phyloP scores from a whole-genome alignment of 1,140 invertebrate species.

The Lasioglossum albipes region DNA sequence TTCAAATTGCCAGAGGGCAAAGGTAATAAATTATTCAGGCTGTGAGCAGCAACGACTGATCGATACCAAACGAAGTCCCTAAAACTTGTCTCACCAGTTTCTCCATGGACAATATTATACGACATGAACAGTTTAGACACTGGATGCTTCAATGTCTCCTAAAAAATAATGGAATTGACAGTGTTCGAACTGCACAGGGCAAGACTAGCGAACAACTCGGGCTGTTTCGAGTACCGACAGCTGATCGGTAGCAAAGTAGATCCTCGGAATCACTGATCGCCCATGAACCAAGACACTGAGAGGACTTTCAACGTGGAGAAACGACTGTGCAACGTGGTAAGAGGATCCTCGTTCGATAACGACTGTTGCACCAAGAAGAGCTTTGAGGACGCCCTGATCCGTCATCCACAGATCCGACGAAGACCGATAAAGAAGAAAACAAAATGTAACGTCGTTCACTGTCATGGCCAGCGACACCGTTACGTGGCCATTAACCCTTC shows the following conservation, averaged over 20 bases:
- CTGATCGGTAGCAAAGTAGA: background rate
- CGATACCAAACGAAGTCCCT: background rate
- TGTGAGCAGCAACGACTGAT: too few species aligned
- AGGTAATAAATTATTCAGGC: too few species aligned
- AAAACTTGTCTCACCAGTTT: background rate
- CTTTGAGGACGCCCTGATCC: background rate
- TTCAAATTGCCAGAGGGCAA: background rate
- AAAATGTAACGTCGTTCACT: slow-evolving; percentile 51
- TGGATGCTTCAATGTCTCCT: background rate
- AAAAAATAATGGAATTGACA: background rate
- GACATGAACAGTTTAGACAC: too few species aligned
- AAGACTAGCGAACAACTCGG: too few species aligned
- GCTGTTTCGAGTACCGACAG: too few species aligned
- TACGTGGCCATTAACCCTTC: slow-evolving; percentile 17
- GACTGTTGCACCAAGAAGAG: too few species aligned
- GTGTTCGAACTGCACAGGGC: background rate
- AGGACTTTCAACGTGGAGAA: too few species aligned
- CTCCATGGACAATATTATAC: background rate
- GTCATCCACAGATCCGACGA: background rate
- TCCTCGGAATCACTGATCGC: background rate
- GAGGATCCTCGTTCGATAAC: too few species aligned
- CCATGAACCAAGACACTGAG: too few species aligned
- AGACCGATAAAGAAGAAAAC: slow-evolving; percentile 4
- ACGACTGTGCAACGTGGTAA: too few species aligned
- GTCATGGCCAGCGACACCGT: slow-evolving; percentile 52